phyloP scores from a whole-genome alignment of 1,140 invertebrate genomes.

The Bombus picipes region DNA sequence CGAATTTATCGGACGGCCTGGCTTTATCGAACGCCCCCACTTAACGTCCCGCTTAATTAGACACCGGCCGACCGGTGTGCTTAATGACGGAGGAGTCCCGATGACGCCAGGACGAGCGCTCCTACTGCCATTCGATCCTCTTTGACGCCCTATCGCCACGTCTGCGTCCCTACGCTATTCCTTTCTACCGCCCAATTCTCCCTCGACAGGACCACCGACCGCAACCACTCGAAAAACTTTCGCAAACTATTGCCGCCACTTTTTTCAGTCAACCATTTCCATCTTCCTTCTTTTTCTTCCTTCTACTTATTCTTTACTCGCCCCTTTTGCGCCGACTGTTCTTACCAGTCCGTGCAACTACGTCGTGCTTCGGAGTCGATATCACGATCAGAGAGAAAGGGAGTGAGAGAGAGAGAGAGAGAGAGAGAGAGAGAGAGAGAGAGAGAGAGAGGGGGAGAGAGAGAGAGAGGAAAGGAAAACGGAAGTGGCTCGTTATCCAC shows the following conservation, averaged over 20 bases:
- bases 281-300: neutral
- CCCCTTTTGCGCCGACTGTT: neutral
- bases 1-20: slow-evolving; percentile 71
- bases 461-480: neutral
- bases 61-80: slow-evolving; percentile 66
- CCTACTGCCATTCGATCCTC: slow-evolving; percentile 37
- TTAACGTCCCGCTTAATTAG: slow-evolving; percentile 70
- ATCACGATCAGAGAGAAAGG: neutral
- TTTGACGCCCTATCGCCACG: slow-evolving; percentile 47
- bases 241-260: neutral
- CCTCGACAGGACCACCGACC: neutral
- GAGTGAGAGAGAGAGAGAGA: too few relatives aligned
- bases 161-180: neutral
- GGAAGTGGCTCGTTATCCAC: neutral
- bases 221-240: neutral
- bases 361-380: neutral
- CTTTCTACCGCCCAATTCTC: neutral
- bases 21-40: slow-evolving; percentile 70
- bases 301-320: neutral
- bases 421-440: neutral
- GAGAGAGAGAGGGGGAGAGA: neutral
- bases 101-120: slow-evolving; percentile 59
- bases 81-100: slow-evolving; percentile 65
- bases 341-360: neutral
- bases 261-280: neutral